These are phyloP conservation scores for Bujurquina vittata DNA, from an alignment of 2,113 vertebrate genomes.

Conservation along the genomic window DNA sequence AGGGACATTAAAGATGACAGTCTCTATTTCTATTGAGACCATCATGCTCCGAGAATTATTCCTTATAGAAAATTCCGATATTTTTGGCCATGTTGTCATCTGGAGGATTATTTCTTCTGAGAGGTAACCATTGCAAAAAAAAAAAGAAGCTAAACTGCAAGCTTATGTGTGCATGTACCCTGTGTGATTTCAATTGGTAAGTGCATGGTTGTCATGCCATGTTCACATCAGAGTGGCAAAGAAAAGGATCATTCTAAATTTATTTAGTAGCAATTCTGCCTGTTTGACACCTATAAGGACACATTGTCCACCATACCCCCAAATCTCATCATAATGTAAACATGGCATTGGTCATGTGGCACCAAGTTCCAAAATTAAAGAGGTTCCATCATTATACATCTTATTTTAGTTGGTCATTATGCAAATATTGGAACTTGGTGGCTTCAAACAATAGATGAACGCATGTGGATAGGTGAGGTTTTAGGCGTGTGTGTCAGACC, in stretches of 20 bases:
- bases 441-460: slow-evolving; percentile 15
- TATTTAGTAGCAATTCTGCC: background rate
- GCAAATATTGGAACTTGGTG: background rate
- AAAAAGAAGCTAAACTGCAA: slow-evolving; percentile 17
- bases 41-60: background rate
- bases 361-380: background rate
- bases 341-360: slow-evolving; percentile 30
- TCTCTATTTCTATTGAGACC: background rate
- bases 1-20: slow-evolving; percentile 1
- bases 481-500: slow-evolving; percentile 20
- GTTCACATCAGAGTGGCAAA: slow-evolving; percentile 15
- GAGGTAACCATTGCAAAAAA: slow-evolving; percentile 37
- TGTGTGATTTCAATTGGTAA: slow-evolving; percentile 22
- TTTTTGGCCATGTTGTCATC: background rate
- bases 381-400: background rate
- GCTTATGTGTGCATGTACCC: background rate
- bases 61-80: background rate
- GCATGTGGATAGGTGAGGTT: slow-evolving; percentile 14
- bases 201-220: slow-evolving; percentile 1
- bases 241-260: background rate
- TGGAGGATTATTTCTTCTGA: slow-evolving; percentile 5
- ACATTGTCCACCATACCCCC: background rate
- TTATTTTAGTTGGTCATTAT: background rate
- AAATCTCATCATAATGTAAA: background rate
- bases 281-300: background rate